phyloP scores from a whole-genome alignment of 2,113 vertebrate genomes.

The Centropus unirufus region DNA sequence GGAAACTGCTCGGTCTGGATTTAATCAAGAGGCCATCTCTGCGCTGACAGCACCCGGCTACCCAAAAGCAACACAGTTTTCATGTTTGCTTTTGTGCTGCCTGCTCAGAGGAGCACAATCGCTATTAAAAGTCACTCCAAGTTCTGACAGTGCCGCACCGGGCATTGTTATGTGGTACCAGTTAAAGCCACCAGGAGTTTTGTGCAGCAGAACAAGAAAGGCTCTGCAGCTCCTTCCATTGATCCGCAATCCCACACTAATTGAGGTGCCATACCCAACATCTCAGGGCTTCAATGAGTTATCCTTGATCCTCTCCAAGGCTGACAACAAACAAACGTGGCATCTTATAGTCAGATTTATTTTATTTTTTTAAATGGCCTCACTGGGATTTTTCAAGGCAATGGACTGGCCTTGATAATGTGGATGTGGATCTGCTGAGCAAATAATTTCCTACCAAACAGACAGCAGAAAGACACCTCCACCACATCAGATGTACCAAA shows the following conservation, averaged over 20 bases:
- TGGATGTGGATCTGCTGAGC: neutral
- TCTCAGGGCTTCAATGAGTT: neutral
- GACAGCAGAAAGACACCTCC: neutral
- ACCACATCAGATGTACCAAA: neutral
- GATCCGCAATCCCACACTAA: neutral
- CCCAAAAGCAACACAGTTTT: constrained; percentile 50
- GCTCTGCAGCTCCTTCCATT: neutral
- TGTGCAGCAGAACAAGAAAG: neutral
- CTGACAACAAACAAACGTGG: neutral
- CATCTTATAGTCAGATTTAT: neutral
- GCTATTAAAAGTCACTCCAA: neutral
- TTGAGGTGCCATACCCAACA: neutral
- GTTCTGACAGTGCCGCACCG: neutral
- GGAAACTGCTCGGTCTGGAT: constrained; percentile 90
- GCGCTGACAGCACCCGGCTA: constrained; percentile 68
- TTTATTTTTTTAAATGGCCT: neutral
- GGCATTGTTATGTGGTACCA: neutral
- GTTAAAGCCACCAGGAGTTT: neutral
- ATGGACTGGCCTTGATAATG: neutral
- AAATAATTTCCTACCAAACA: neutral
- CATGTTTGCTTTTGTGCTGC: constrained; percentile 17
- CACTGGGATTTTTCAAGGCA: neutral
- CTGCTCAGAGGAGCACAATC: constrained; percentile 8
- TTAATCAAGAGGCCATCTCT: constrained; percentile 81
- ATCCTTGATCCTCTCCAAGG: neutral